Conservation (phyloP, 2,797 vertebrate genomes). For the Hypotaenidia okinawae region DNA sequence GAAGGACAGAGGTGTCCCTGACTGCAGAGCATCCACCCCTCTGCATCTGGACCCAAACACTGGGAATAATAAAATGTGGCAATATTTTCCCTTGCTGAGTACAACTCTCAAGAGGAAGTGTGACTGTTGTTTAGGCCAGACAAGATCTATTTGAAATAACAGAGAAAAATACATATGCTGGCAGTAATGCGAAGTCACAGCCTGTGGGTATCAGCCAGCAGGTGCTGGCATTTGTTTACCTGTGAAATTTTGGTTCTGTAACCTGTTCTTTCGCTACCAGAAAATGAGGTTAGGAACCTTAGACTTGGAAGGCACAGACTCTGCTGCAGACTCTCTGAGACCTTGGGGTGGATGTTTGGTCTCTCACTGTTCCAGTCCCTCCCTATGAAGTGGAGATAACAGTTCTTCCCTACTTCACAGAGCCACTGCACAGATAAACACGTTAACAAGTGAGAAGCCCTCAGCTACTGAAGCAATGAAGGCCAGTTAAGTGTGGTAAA, state of each 20-base stretch:
- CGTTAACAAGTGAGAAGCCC: not conserved
- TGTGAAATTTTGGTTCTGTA: not conserved
- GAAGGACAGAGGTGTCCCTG: not conserved
- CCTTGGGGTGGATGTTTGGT: not conserved
- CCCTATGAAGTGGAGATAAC: not conserved
- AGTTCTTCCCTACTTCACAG: not conserved
- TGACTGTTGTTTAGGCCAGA: not conserved
- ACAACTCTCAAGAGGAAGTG: not conserved
- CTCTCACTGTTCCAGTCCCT: not conserved
- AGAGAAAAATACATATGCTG: not conserved
- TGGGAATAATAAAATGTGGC: not conserved
- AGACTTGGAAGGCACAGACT: not conserved
- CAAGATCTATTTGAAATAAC: not conserved
- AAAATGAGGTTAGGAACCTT: not conserved
- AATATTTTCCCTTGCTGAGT: not conserved
- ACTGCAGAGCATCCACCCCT: not conserved
- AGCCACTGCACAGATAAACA: not conserved
- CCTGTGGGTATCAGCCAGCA: not conserved
- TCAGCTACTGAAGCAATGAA: not conserved
- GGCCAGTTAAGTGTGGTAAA: not conserved
- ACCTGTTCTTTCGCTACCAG: not conserved
- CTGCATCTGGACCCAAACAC: not conserved
- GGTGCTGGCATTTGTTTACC: not conserved
- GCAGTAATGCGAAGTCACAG: not conserved
- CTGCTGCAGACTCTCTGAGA: not conserved